Percentiles rank a stretch among this genome's conserved stretches.
Conservation (phyloP, 2,797 vertebrate species). For the Malacoctenus gilli region DNA sequence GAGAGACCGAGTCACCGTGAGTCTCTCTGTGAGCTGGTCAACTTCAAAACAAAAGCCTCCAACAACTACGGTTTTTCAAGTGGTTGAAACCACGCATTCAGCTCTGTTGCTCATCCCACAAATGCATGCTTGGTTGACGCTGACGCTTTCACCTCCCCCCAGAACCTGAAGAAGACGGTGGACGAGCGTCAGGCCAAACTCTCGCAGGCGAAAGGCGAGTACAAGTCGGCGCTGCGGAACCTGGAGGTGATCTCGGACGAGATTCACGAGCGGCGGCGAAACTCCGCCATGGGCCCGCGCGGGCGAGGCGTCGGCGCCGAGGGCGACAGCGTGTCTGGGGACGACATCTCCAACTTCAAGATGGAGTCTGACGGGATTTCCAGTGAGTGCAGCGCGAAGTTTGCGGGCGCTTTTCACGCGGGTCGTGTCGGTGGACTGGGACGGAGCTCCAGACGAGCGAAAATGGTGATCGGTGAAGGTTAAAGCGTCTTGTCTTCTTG, state of each 20-base stretch:
- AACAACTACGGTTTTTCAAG: too few relatives aligned
- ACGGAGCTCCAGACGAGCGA: too few relatives aligned
- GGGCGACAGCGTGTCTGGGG: constrained; percentile 79
- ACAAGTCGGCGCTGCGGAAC: constrained; percentile 91
- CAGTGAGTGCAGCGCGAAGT: constrained; percentile 80
- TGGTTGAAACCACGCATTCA: too few relatives aligned
- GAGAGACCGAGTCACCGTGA: too few relatives aligned
- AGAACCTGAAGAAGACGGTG: constrained; percentile 95
- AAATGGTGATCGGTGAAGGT: too few relatives aligned
- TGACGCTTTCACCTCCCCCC: neutral
- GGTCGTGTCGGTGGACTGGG: too few relatives aligned
- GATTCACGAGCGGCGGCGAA: constrained; percentile 91
- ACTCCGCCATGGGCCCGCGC: constrained; percentile 87
- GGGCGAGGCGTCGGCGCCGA: constrained; percentile 91
- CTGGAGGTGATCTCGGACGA: constrained; percentile 97
- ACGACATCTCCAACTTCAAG: constrained; percentile 83
- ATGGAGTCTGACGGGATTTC: constrained; percentile 87
- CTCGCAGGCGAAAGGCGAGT: constrained; percentile 89
- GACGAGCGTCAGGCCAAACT: constrained; percentile 93
- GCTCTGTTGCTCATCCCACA: neutral
- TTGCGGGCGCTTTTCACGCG: too few relatives aligned
- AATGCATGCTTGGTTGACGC: too few relatives aligned
- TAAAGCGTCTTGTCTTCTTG: too few relatives aligned
- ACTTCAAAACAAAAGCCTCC: too few relatives aligned
- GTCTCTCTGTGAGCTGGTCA: too few relatives aligned